Evolutionary conservation across 2,888 invertebrate genomes (phyloP), one percentile per base, ranked within the genome.

Genomic region (Venusia cambrica): DNA sequence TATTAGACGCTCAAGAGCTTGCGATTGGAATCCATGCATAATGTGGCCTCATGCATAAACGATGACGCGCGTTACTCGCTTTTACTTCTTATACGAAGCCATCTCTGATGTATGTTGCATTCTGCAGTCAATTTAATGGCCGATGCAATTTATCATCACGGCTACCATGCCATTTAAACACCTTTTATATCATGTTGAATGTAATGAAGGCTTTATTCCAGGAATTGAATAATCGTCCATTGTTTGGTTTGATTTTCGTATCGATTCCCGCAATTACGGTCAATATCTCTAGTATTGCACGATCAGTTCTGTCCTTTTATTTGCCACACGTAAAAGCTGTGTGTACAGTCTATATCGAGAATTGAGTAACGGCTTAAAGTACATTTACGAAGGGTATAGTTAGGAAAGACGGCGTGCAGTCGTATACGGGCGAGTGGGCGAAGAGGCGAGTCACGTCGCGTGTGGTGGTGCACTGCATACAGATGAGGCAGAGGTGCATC

Each of bases 11-110:
- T 59, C 54, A 47, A 37, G 57, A 59, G 58, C 45, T 62, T 59
- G 57, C 65, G 66, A 70, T 71, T 68, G 73, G 71, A 71, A 71
- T 71, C 65, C 75, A 75, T 79, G 73, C 73, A 80, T 77, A 77
- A 80, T 79, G 68, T 64, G 66, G 54, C 55, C 71, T 76, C 76
- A 77, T 80, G 66, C 78, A 80, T 81, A 77, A 66, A 62, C 68
- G 70, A 74, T 72, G 69, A 65, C 63, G 68, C 65, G 57, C 69
- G 66, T 72, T 67, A 69, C 68, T 63, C 56, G 64, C 54, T 63
- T 69, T 69, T 69, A 60, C 66, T 60, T 72, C 62, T 62, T 70
- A 58, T 61, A 61, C 46, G 45, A 62, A 38, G 54, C 49, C 60
- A 64, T 66, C 63, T 51, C 59, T 57, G 57, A 54, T 57, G 53